Evolutionary conservation across 2,888 invertebrate genomes (phyloP).

Genomic region (Sinhomidia bicolor): DNA sequence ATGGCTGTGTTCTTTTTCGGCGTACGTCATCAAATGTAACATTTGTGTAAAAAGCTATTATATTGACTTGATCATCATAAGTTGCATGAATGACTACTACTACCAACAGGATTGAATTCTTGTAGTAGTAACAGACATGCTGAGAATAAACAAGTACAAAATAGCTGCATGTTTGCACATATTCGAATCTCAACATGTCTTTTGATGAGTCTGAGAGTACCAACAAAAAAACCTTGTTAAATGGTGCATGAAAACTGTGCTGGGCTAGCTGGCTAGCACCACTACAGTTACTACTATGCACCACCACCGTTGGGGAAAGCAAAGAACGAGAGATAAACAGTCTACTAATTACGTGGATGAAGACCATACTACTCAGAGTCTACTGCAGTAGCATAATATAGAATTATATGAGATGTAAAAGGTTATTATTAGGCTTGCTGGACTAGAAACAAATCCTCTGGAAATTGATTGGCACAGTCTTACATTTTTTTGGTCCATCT

Average conservation of each 20-base stretch:
- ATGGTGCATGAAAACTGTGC: conserved; percentile 26
- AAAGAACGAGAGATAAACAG: too few relatives aligned
- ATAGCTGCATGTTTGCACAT: neutral
- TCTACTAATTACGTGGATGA: too few relatives aligned
- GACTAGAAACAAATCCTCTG: neutral
- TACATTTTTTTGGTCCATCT: too few relatives aligned
- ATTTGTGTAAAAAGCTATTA: too few relatives aligned
- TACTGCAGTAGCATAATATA: too few relatives aligned
- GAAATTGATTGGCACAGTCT: neutral
- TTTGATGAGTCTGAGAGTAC: neutral
- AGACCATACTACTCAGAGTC: too few relatives aligned
- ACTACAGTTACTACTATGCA: too few relatives aligned
- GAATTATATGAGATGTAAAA: too few relatives aligned
- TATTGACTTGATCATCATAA: too few relatives aligned
- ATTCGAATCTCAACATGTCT: neutral
- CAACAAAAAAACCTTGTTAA: conserved; percentile 1
- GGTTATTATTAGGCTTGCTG: too few relatives aligned
- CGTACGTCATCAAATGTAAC: neutral
- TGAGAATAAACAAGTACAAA: neutral
- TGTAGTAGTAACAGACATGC: neutral
- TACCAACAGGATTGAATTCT: neutral
- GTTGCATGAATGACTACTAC: too few relatives aligned
- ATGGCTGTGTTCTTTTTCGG: neutral
- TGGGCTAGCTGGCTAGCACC: neutral
- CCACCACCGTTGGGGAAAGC: too few relatives aligned